phyloP scores from a whole-genome alignment of 2,113 vertebrate genomes.

The rat (Rattus norvegicus) region GRCr8 NC_086029.1:71424001-71424500 shows the following conservation, averaged over 20 bases:
- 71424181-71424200: not conserved
- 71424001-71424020: too few relatives aligned
- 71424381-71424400: not conserved
- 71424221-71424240: not conserved
- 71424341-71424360: conserved; percentile 15
- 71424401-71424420: not conserved
- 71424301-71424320: conserved; percentile 26
- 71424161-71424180: not conserved
- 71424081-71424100: too few relatives aligned
- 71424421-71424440: not conserved
- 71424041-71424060: too few relatives aligned
- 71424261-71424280: not conserved
- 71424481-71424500: not conserved
- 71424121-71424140: not conserved
- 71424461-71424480: not conserved
- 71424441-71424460: not conserved
- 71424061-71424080: too few relatives aligned
- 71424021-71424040: too few relatives aligned
- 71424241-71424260: not conserved
- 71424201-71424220: not conserved
- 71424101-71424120: not conserved
- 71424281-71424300: conserved; percentile 43
- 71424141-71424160: not conserved
- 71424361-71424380: not conserved
- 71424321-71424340: conserved; percentile 13